Evolutionary conservation across 2,888 invertebrate genomes (phyloP).

Genomic region (Mystacides longicornis): DNA sequence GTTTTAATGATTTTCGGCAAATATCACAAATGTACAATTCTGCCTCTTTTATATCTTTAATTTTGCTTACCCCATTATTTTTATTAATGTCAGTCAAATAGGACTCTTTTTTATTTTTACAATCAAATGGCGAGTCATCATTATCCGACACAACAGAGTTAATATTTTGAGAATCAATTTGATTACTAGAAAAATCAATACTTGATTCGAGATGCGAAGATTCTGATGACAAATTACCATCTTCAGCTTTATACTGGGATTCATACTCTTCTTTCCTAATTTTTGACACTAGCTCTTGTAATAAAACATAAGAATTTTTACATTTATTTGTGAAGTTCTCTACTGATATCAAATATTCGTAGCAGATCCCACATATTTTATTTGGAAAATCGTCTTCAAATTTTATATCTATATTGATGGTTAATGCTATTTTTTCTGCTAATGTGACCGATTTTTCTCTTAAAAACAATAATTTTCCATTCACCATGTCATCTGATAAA

Average conservation of each 20-base stretch:
- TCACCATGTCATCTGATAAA: conserved; percentile 3
- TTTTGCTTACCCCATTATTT: neutral
- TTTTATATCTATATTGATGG: neutral
- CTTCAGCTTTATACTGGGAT: no score
- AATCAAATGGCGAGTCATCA: no score
- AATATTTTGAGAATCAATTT: no score
- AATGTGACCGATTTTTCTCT: neutral
- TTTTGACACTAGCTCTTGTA: no score
- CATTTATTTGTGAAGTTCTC: conserved; percentile 8
- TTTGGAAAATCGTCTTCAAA: conserved; percentile 4
- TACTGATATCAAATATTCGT: neutral
- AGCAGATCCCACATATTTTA: conserved; percentile 7
- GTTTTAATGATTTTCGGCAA: conserved; percentile 17
- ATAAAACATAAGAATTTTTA: no score
- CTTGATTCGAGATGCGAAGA: no score
- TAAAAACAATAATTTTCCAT: neutral
- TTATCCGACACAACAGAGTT: no score
- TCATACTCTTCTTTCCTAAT: no score
- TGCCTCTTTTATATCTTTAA: neutral
- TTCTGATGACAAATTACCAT: no score
- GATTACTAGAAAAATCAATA: no score
- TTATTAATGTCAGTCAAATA: neutral
- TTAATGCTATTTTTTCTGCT: neutral
- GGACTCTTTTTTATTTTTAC: no score
- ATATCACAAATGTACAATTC: conserved; percentile 9